Evolutionary conservation across 2,888 invertebrate genomes (phyloP), one percentile per base, ranked within the genome.

Genomic region (Cantharis nigra): DNA sequence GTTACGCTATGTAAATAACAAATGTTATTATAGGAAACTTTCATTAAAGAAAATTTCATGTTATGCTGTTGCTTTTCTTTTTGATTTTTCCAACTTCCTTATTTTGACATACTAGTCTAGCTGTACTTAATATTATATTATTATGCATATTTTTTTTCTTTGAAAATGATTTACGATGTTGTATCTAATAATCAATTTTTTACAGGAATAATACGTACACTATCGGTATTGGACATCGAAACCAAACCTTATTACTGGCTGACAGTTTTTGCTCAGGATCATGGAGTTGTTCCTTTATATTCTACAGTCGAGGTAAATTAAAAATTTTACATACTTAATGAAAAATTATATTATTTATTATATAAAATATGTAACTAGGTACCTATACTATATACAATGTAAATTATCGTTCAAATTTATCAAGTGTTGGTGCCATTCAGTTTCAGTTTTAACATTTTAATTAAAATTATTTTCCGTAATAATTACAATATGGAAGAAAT

Each of bases 251-350:
- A 94, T 86, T 98, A 97, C 89, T 99, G 99, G 99, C 90, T 99
- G 80, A 97, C 97, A 9, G 93, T 98, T 74, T 95, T 95, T 87
- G 98, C 98, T 4, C 95, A 96, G 86, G 98, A 98, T 90, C 94
- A 95, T 83, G 98, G 96, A 0, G 94, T 96, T 16, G 95, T 97
- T 26, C 97, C 97, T 2, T 90, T 95, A 13, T 94, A 93, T 86
- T 92, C 96, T 63, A 94, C 95, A 85, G 91, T 97, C 13, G 95
- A 97, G 91, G 96, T 96, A 86, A 89, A 88, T 83, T n/a, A 33
- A 9, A 26, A 26, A 13, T 33, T 33, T 1, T 65, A 16, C 0
- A 64, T 71, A n/a, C n/a, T n/a, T n/a, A 23, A 62, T 71, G n/a
- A 11, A 14, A 49, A n/a, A 49, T 49, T 49, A 49, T n/a, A 49